Base-by-base conservation (phyloP, 2,888 invertebrate species). In the Thecocarcelia acutangulata region DNA sequence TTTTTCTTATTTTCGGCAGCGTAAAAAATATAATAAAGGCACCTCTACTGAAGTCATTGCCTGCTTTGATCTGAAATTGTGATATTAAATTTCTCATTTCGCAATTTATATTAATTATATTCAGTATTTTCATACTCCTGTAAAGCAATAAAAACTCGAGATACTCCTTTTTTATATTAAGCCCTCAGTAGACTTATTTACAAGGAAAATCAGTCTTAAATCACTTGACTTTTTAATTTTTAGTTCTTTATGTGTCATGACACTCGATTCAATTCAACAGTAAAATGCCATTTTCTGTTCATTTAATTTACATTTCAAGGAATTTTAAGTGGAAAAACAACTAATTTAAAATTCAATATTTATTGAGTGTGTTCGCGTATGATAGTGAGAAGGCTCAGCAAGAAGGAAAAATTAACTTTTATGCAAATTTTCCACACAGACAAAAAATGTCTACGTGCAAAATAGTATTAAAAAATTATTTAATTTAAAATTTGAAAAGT, bases 381-480 rank as follows among this genome's bases (percentile, higher is more conserved):
- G 12, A 28, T 9, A 33, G 33, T 33, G 33, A n/a, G n/a, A 33
- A 33, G 33, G 33, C 33, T 33, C 33, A 33, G 9, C 1, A 33
- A 8, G 9, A 33, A 33, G 8, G 33, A 8, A 33, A 5, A 33
- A 28, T 28, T 28, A 6, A 28, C 6, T 4, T 33, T 33, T 33
- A 8, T 9, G 8, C 5, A 28, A 46, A 46, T 11, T 17, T 28
- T 46, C 9, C 46, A 61, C 6, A n/a, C n/a, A n/a, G n/a, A n/a
- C 5, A 8, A 6, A 9, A 54, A 68, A 74, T 63, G 28, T 11
- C 46, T 63, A 58, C 56, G 33, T 64, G 48, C 24, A 56, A 61
- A 64, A 46, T 28, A 37, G 9, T 42, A 50, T 75, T 19, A 72
- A 80, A n/a, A 76, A 61, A 72, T 56, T 24, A 61, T 75, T 70